These are phyloP conservation scores for Phaonia tiefii DNA, from an alignment of 2,888 invertebrate species.

Conservation along the genomic window DNA sequence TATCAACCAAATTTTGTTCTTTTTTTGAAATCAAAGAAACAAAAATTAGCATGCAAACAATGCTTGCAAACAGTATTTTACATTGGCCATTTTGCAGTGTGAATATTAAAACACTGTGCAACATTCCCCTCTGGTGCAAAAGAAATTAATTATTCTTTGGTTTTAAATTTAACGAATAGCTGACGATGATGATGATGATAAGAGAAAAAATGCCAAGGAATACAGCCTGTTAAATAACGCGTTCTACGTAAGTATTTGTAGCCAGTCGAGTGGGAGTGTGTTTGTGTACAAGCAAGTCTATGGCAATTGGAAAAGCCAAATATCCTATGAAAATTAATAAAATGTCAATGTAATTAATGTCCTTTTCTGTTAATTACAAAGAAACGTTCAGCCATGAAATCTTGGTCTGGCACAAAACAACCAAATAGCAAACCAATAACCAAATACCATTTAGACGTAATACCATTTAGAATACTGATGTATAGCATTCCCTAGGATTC, in stretches of 20 bases:
- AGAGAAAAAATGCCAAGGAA: no score
- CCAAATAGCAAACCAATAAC: conserved; percentile 37
- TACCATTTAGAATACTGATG: no score
- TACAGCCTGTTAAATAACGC: no score
- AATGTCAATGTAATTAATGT: conserved; percentile 64
- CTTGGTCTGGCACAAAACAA: conserved; percentile 68
- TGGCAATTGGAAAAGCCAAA: not conserved
- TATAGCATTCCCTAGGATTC: no score
- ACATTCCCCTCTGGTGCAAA: not conserved
- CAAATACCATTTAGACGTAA: no score
- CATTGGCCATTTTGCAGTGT: no score
- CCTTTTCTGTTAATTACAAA: conserved; percentile 72
- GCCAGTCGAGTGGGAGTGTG: not conserved
- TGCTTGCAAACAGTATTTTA: no score
- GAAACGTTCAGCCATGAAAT: conserved; percentile 68
- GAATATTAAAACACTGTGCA: not conserved
- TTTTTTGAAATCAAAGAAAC: no score
- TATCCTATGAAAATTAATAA: conserved; percentile 50
- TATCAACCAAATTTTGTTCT: no score
- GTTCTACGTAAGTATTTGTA: no score
- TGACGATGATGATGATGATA: not conserved
- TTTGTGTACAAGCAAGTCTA: not conserved
- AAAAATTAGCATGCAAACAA: no score
- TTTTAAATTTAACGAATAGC: conserved; percentile 11
- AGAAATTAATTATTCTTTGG: not conserved